These are phyloP conservation scores for Amblyjoppa fuscipennis DNA, from an alignment of 2,888 invertebrate genomes.

Conservation along the genomic window DNA sequence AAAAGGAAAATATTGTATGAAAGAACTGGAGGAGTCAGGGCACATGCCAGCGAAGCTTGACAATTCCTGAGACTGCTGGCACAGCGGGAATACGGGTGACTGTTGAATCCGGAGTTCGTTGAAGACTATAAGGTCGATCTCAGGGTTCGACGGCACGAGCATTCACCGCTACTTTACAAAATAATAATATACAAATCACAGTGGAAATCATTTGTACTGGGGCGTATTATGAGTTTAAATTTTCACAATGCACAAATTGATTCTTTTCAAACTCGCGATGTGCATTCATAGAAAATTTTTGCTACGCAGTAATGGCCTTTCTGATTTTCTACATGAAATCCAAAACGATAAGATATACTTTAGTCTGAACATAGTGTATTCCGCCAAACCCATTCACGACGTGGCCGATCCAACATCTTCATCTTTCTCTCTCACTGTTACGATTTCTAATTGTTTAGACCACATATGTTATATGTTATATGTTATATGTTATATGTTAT, in stretches of 20 bases:
- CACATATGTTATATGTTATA: too few species aligned
- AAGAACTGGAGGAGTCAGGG: conserved; percentile 17
- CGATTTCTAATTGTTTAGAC: background rate
- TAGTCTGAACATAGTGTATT: too few species aligned
- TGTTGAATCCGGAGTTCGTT: conserved; percentile 26
- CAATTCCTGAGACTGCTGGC: conserved; percentile 42
- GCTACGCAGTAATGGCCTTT: background rate
- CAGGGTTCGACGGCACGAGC: background rate
- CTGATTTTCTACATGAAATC: background rate
- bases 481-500: background rate
- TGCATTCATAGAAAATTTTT: background rate
- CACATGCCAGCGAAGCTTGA: conserved; percentile 39
- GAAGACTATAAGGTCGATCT: conserved; percentile 9
- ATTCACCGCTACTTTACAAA: background rate
- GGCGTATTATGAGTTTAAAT: background rate
- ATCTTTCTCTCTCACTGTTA: background rate
- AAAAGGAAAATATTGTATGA: conserved; percentile 33
- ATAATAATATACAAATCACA: background rate
- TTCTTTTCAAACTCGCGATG: background rate
- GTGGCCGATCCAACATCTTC: too few species aligned
- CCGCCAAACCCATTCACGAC: too few species aligned
- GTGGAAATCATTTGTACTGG: background rate
- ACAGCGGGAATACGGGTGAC: conserved; percentile 8
- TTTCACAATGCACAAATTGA: background rate
- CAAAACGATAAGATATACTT: background rate